Percentiles rank a stretch among this genome's conserved stretches.
Evolutionary conservation across 2,888 invertebrate genomes (phyloP).

Genomic region (Nineta flava): DNA sequence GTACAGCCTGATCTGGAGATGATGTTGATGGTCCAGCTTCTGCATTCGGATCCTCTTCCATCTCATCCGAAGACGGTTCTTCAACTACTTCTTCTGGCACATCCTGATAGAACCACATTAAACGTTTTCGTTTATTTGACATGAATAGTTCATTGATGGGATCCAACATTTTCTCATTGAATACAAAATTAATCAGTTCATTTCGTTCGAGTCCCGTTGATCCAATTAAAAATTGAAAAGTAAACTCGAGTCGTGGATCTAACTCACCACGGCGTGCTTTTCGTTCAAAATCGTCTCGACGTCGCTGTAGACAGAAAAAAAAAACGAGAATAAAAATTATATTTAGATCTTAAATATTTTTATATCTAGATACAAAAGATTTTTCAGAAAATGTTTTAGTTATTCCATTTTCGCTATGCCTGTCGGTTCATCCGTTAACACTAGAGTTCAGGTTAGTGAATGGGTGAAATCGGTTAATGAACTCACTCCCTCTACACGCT

Average conservation of each 20-base stretch:
- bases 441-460: too few relatives aligned
- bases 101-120: slow-evolving; percentile 82
- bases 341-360: too few relatives aligned
- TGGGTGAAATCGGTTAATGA: too few relatives aligned
- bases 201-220: slow-evolving; percentile 65
- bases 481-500: too few relatives aligned
- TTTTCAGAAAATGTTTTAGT: too few relatives aligned
- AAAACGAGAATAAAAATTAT: too few relatives aligned
- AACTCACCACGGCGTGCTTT: slow-evolving; percentile 81
- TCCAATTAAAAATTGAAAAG: slow-evolving; percentile 75
- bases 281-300: slow-evolving; percentile 83
- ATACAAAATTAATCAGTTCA: slow-evolving; percentile 81
- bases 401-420: too few relatives aligned
- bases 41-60: slow-evolving; percentile 10
- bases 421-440: too few relatives aligned
- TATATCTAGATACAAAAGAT: too few relatives aligned
- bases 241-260: slow-evolving; percentile 82
- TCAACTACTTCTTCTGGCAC: slow-evolving; percentile 41
- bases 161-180: slow-evolving; percentile 80
- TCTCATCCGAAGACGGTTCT: slow-evolving; percentile 15
- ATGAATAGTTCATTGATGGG: slow-evolving; percentile 77
- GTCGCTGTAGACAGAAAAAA: slow-evolving; percentile 32
- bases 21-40: slow-evolving; percentile 17
- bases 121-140: slow-evolving; percentile 69
- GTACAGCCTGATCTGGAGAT: slow-evolving; percentile 21